Conservation (phyloP, 2,113 vertebrate genomes). For the Pseudorasbora parva region DNA sequence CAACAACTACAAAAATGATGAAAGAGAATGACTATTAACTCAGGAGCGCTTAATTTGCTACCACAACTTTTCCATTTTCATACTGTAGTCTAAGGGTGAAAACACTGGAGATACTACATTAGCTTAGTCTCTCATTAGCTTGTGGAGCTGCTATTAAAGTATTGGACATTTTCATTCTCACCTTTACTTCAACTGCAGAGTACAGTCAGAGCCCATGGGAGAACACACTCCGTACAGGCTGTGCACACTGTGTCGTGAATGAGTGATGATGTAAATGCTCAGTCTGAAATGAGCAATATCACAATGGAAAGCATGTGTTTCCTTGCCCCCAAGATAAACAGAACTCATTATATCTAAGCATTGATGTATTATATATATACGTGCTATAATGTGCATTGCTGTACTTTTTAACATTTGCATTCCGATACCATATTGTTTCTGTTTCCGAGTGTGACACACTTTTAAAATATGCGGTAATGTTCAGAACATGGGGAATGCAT, state of each 20-base stretch:
- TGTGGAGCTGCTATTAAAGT: slow-evolving; percentile 20
- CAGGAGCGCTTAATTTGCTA: neutral
- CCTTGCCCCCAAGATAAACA: slow-evolving; percentile 64
- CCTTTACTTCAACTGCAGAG: slow-evolving; percentile 51
- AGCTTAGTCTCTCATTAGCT: slow-evolving; percentile 24
- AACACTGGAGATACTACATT: slow-evolving; percentile 26
- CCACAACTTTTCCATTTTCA: slow-evolving; percentile 9
- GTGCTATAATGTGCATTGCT: slow-evolving; percentile 69
- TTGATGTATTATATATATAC: slow-evolving; percentile 66
- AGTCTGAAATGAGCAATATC: slow-evolving; percentile 68
- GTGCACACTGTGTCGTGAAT: slow-evolving; percentile 62
- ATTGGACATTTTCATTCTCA: slow-evolving; percentile 34
- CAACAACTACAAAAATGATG: neutral
- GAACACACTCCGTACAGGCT: slow-evolving; percentile 35
- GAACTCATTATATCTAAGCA: slow-evolving; percentile 66
- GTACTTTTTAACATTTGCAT: slow-evolving; percentile 58
- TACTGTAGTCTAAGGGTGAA: neutral
- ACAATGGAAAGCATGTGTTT: slow-evolving; percentile 60
- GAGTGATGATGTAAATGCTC: slow-evolving; percentile 72
- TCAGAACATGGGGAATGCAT: slow-evolving; percentile 12
- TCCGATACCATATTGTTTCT: slow-evolving; percentile 63
- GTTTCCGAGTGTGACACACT: slow-evolving; percentile 20
- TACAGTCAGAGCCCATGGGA: slow-evolving; percentile 59
- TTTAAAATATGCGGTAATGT: slow-evolving; percentile 4
- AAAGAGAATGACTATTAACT: neutral